phyloP scores from a whole-genome alignment of 2,113 vertebrate genomes.

The Orthonyx spaldingii region DNA sequence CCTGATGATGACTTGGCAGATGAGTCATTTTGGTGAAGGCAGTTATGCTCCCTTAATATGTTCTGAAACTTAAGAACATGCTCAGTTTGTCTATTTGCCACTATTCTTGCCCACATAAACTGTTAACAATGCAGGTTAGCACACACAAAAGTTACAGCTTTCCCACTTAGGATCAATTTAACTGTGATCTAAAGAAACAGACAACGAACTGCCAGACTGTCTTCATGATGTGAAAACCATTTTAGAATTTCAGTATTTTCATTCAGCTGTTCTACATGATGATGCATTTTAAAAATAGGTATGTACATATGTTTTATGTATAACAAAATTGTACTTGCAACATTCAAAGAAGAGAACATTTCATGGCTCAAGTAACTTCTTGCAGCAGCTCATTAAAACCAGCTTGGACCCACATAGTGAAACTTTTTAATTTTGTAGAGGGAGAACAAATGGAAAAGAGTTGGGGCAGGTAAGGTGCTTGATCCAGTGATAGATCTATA shows the following conservation, averaged over 20 bases:
- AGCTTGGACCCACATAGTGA: neutral
- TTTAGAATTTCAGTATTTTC: neutral
- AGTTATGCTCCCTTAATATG: neutral
- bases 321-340: neutral
- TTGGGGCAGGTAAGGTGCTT: neutral
- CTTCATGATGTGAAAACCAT: neutral
- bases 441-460: neutral
- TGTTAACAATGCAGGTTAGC: neutral
- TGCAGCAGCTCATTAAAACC: neutral
- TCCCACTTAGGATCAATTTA: neutral
- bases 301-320: neutral
- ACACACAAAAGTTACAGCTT: neutral
- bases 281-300: neutral
- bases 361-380: neutral
- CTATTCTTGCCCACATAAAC: fast-evolving
- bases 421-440: neutral
- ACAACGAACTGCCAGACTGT: neutral
- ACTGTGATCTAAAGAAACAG: neutral
- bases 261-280: neutral
- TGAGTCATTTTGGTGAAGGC: neutral
- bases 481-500: neutral
- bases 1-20: neutral
- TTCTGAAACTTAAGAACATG: neutral
- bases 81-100: neutral
- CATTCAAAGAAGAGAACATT: neutral